A percentile compares a stretch with the other conserved stretches of the same genome.
These are phyloP conservation scores for Drosophila repleta DNA, from an alignment of 1,140 invertebrate genomes.

Conservation along the genomic window DNA sequence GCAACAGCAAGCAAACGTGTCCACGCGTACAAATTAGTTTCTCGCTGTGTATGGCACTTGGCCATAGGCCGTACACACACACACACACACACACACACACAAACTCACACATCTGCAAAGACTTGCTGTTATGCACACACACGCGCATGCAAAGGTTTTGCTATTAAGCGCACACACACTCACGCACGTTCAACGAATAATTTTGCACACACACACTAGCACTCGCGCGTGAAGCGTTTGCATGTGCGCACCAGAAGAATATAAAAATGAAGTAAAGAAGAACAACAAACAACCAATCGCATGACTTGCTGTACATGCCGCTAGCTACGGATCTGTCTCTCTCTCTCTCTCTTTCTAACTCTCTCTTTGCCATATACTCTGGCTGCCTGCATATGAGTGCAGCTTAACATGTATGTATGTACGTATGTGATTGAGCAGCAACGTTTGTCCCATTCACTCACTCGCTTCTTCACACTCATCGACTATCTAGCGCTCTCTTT, in stretches of 20 bases:
- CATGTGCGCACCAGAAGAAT: slow-evolving; percentile 67
- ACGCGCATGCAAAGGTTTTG: neutral
- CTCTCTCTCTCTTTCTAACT: slow-evolving; percentile 16
- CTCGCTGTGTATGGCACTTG: slow-evolving; percentile 20
- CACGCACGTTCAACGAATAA: neutral
- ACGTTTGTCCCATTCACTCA: slow-evolving; percentile 51
- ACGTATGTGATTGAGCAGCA: slow-evolving; percentile 33
- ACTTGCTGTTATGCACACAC: neutral
- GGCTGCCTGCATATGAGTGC: neutral
- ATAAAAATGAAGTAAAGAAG: slow-evolving; percentile 52
- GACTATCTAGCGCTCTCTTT: slow-evolving; percentile 13
- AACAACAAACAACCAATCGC: slow-evolving; percentile 53
- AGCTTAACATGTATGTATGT: slow-evolving; percentile 29
- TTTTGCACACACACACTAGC: slow-evolving; percentile 30
- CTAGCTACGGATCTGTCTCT: slow-evolving; percentile 21
- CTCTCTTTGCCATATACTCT: slow-evolving; percentile 19
- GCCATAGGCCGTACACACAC: slow-evolving; percentile 3
- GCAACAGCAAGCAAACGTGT: slow-evolving; percentile 64
- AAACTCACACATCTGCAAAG: neutral
- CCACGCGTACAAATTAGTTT: slow-evolving; percentile 72
- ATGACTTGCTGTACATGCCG: slow-evolving; percentile 57
- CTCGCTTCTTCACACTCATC: slow-evolving; percentile 16
- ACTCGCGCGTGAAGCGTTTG: slow-evolving; percentile 59
- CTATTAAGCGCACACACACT: slow-evolving; percentile 12
- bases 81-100: neutral